Evolutionary conservation across 1,140 invertebrate species (phyloP).

Genomic region (Listronotus oregonensis): DNA sequence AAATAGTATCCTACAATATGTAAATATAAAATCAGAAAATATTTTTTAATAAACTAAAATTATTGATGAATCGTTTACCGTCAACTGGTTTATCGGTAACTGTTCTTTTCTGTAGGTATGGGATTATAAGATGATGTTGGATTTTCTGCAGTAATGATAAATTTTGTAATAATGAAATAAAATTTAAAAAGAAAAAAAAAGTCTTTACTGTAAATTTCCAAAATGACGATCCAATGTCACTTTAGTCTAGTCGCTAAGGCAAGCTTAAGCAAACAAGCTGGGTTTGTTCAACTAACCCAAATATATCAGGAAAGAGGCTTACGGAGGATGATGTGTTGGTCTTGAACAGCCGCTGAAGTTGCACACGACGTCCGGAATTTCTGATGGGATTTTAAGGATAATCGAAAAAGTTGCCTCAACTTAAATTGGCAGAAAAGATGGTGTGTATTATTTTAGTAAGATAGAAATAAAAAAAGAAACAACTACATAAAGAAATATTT

Average conservation of each 20-base stretch:
- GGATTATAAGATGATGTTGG: too few relatives aligned
- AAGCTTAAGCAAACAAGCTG: constrained; percentile 12
- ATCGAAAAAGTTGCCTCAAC: constrained; percentile 27
- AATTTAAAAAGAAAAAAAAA: too few relatives aligned
- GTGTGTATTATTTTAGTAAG: not conserved
- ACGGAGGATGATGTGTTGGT: constrained; percentile 21
- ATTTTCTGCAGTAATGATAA: too few relatives aligned
- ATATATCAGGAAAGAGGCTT: constrained; percentile 12
- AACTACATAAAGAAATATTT: too few relatives aligned
- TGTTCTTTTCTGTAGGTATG: too few relatives aligned
- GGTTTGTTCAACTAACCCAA: constrained; percentile 20
- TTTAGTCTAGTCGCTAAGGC: constrained; percentile 9
- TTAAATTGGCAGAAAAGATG: constrained; percentile 16
- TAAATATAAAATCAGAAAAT: too few relatives aligned
- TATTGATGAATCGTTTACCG: too few relatives aligned
- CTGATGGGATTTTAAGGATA: constrained; percentile 34
- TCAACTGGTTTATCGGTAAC: too few relatives aligned
- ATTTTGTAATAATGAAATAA: too few relatives aligned
- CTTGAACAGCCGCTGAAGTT: constrained; percentile 18
- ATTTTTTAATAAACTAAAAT: too few relatives aligned
- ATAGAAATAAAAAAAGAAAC: not conserved
- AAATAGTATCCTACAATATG: too few relatives aligned
- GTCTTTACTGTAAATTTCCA: not conserved
- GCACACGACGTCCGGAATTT: constrained; percentile 13
- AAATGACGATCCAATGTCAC: not conserved